Percentiles rank a stretch among this genome's conserved stretches.
These are phyloP conservation scores for Antidorcas marsupialis DNA, from an alignment of 2,113 vertebrate species.

Conservation along the genomic window DNA sequence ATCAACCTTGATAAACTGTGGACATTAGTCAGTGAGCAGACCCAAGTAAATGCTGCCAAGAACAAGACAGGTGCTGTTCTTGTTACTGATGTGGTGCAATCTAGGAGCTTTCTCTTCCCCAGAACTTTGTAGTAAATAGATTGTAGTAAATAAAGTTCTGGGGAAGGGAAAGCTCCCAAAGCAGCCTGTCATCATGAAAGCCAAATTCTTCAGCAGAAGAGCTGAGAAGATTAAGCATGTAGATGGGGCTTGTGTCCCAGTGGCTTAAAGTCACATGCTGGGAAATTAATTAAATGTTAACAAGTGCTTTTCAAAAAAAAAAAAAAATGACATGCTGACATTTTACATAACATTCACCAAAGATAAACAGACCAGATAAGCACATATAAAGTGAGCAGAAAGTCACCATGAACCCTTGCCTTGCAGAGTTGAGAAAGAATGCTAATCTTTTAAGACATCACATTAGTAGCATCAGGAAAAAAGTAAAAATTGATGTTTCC, in stretches of 20 bases:
- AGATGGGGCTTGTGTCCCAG: background rate
- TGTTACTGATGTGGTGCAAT: background rate
- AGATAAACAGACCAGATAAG: background rate
- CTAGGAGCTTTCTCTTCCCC: too few species aligned
- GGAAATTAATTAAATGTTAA: background rate
- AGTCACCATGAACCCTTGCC: background rate
- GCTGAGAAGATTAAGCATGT: background rate
- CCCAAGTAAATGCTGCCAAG: background rate
- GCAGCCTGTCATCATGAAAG: background rate
- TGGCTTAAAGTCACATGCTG: background rate
- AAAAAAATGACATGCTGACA: background rate
- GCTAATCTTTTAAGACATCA: background rate
- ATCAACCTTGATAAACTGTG: background rate
- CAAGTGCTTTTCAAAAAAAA: background rate
- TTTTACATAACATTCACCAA: background rate
- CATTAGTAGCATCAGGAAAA: background rate
- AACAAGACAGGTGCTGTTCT: background rate
- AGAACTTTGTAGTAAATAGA: too few species aligned
- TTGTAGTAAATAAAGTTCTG: background rate
- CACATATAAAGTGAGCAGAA: background rate
- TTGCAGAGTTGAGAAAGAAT: background rate
- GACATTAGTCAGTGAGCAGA: background rate
- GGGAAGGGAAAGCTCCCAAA: background rate
- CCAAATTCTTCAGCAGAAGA: background rate
- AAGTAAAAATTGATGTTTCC: background rate